Base-by-base conservation (phyloP, 2,113 vertebrate species). In the Bufo gargarizans region DNA sequence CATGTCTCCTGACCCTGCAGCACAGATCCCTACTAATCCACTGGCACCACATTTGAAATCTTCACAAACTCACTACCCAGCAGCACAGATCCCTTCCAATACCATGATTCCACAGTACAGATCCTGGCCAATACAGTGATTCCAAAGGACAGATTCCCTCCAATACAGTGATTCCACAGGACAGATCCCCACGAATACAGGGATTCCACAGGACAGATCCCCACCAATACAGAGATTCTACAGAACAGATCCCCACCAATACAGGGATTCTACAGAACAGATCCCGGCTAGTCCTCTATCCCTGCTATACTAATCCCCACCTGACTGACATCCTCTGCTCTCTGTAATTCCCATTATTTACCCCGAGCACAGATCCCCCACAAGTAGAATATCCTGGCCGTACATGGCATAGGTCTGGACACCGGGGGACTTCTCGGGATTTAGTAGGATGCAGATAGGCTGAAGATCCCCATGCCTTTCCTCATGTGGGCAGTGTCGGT, bases 401-500 rank as follows among this genome's bases (percentile, higher is more conserved):
- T 7, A 9, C 56, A 47, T 11, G 59, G 77, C 77, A 59, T 56
- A 22, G n/a, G 22, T 81, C 78, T 56, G 45, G 7, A 17, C 45
- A 16, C 17, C 79, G 47, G 59, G 45, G 43, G 58, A 82, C 56
- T 47, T 82, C 77, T 13, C 50, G 55, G 77, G 77, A 56, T 56
- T 20, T 63, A 47, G 58, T 10, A 82, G 79, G 2, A n/a, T 69
- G 81, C 59, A 50, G 81, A 47, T 50, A 65, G 22, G 17, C 22
- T 83, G 45, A 45, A 45, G 87, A 72, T 50, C 79, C 86, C 43
- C 14, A 14, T 61, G 16, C 16, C 10, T 58, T 58, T 17, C 53
- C 78, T 61, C 53, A 49, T 87, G 86, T 82, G 77, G 77, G 61
- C 77, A 71, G 85, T 80, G 77, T 33, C 77, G 45, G 69, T 69